Conservation (phyloP, 1,140 invertebrate genomes). For the Sycophila sp. region DNA sequence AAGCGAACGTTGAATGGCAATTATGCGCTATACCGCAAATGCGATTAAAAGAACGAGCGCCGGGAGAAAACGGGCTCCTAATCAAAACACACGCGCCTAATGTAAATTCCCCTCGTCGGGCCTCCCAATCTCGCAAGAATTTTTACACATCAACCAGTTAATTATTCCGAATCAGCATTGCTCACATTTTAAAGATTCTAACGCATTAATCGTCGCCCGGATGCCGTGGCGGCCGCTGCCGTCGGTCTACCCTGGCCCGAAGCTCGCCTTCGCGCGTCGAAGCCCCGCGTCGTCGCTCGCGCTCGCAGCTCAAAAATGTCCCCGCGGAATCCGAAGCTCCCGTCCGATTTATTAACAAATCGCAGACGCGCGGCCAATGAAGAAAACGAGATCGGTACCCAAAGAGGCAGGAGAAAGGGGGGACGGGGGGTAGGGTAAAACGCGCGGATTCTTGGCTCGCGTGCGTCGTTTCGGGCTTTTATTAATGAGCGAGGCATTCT, state of each 20-base stretch:
- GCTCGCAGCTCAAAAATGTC: neutral
- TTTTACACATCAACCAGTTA: slow-evolving; percentile 5
- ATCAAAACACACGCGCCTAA: neutral
- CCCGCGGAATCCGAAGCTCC: neutral
- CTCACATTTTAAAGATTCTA: slow-evolving; percentile 34
- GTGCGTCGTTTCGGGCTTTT: slow-evolving; percentile 40
- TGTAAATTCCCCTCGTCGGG: neutral
- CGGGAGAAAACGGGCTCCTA: too few relatives aligned
- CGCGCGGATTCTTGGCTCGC: neutral
- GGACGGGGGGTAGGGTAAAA: neutral
- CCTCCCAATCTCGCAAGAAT: slow-evolving; percentile 15
- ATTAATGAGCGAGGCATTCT: slow-evolving; percentile 52
- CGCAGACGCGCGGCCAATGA: neutral
- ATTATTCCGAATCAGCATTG: slow-evolving; percentile 6
- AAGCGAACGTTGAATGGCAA: too few relatives aligned
- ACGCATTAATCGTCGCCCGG: neutral
- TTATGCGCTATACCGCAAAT: too few relatives aligned
- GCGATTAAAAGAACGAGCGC: too few relatives aligned
- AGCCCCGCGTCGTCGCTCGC: too few relatives aligned
- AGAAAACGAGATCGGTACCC: neutral
- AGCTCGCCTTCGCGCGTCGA: neutral
- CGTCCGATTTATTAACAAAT: slow-evolving; percentile 7
- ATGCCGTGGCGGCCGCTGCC: too few relatives aligned
- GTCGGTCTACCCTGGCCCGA: too few relatives aligned
- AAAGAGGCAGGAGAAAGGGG: too few relatives aligned